Evolutionary conservation across 2,888 invertebrate genomes (phyloP).

Genomic region (Stomorhina lunata): DNA sequence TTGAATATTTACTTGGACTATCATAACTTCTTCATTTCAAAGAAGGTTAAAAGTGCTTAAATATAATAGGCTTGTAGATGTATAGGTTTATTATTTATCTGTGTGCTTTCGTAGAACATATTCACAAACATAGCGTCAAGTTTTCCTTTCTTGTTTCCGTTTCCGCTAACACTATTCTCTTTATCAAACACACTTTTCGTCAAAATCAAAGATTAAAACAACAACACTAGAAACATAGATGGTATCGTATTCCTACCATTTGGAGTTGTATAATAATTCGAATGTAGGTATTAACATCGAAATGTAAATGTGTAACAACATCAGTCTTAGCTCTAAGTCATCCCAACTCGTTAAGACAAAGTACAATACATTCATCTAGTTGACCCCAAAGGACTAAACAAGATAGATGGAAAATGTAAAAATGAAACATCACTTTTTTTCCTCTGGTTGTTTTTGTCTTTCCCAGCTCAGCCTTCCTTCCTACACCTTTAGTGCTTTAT

Average conservation of each 20-base stretch:
- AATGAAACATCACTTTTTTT: constrained; percentile 77
- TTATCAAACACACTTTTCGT: constrained; percentile 18
- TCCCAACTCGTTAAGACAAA: constrained; percentile 66
- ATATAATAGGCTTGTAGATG: neutral
- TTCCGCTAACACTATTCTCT: constrained; percentile 45
- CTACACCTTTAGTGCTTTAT: neutral
- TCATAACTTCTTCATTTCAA: no score
- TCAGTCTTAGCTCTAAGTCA: constrained; percentile 60
- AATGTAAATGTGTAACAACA: neutral
- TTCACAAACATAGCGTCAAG: constrained; percentile 25
- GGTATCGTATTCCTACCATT: constrained; percentile 16
- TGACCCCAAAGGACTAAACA: constrained; percentile 72
- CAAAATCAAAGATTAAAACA: neutral
- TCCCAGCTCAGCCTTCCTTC: constrained; percentile 6
- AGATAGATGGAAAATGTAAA: constrained; percentile 78
- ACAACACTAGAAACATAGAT: neutral
- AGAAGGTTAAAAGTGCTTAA: constrained; percentile 41
- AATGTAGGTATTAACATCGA: neutral
- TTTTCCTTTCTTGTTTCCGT: constrained; percentile 51
- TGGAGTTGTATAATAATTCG: constrained; percentile 23
- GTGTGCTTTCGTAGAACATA: neutral
- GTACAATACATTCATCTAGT: constrained; percentile 70
- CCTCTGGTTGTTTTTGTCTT: neutral
- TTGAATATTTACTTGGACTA: neutral
- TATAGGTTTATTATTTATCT: neutral